phyloP scores from a whole-genome alignment of 2,797 vertebrate species.

The Echiichthys vipera region DNA sequence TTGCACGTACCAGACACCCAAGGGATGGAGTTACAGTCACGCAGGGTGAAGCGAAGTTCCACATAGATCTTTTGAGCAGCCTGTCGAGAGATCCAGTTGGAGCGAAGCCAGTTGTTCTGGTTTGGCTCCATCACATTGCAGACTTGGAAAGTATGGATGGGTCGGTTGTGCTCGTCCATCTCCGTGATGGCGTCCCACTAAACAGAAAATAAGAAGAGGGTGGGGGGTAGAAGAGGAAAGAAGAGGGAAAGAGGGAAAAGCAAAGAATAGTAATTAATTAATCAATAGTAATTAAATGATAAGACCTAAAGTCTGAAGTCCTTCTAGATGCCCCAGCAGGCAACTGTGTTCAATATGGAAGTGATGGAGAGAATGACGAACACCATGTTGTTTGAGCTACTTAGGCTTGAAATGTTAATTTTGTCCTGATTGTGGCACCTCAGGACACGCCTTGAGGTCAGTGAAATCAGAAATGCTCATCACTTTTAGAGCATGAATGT shows the following conservation, averaged over 20 bases:
- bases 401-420: not conserved
- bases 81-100: slow-evolving; percentile 95
- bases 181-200: slow-evolving; percentile 98
- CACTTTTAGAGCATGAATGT: not conserved
- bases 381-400: not conserved
- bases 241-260: not conserved
- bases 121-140: slow-evolving; percentile 98
- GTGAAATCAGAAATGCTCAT: not conserved
- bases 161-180: slow-evolving; percentile 96
- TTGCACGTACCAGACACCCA: slow-evolving; percentile 97
- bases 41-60: slow-evolving; percentile 95
- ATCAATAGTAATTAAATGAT: slow-evolving; percentile 5
- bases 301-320: not conserved
- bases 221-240: not conserved
- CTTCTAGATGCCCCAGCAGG: not conserved
- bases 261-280: not conserved
- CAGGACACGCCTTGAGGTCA: not conserved
- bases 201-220: slow-evolving; percentile 42
- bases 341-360: slow-evolving; percentile 3
- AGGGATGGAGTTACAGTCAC: slow-evolving; percentile 97
- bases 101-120: slow-evolving; percentile 98
- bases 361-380: slow-evolving; percentile 1
- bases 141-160: slow-evolving; percentile 96
- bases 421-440: not conserved
- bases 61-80: slow-evolving; percentile 96